These are phyloP conservation scores for Apamea sordens DNA, from an alignment of 2,888 invertebrate species.

Conservation along the genomic window DNA sequence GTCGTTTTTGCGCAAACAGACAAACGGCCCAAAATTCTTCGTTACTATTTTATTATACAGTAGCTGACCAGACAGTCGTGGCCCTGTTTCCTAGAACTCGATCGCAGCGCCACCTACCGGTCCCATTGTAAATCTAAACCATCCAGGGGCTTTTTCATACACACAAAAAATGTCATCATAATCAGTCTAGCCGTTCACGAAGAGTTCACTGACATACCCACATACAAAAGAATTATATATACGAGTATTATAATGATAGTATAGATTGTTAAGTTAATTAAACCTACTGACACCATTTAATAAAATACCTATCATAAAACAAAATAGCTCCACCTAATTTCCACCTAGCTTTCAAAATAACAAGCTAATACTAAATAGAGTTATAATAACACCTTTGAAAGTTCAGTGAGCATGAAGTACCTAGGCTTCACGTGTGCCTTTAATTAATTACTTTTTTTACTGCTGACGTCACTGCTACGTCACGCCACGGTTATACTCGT, in stretches of 20 bases:
- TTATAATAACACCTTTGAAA: slow-evolving; percentile 42
- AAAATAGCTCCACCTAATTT: slow-evolving; percentile 20
- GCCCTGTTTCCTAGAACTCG: too few species aligned
- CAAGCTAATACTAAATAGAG: slow-evolving; percentile 41
- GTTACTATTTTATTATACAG: not conserved
- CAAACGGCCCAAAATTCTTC: not conserved
- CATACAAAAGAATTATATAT: not conserved
- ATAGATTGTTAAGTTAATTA: not conserved
- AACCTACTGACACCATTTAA: slow-evolving; percentile 7
- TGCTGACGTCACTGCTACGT: slow-evolving; percentile 53
- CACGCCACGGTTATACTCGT: slow-evolving; percentile 25
- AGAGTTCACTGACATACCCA: not conserved
- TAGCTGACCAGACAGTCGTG: too few species aligned
- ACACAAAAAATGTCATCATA: too few species aligned
- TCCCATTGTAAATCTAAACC: too few species aligned
- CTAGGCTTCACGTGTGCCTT: slow-evolving; percentile 10
- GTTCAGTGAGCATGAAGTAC: slow-evolving; percentile 29
- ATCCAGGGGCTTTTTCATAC: too few species aligned
- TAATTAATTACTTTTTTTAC: slow-evolving; percentile 54
- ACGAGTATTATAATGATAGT: not conserved
- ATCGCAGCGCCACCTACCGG: too few species aligned
- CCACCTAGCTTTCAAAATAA: slow-evolving; percentile 13
- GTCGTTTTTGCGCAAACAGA: not conserved
- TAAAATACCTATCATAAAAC: slow-evolving; percentile 2
- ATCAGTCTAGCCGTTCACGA: not conserved